A percentile compares a stretch with the other conserved stretches of the same genome.
phyloP scores from a whole-genome alignment of 2,113 vertebrate genomes.

The Aleadryas rufinucha region DNA sequence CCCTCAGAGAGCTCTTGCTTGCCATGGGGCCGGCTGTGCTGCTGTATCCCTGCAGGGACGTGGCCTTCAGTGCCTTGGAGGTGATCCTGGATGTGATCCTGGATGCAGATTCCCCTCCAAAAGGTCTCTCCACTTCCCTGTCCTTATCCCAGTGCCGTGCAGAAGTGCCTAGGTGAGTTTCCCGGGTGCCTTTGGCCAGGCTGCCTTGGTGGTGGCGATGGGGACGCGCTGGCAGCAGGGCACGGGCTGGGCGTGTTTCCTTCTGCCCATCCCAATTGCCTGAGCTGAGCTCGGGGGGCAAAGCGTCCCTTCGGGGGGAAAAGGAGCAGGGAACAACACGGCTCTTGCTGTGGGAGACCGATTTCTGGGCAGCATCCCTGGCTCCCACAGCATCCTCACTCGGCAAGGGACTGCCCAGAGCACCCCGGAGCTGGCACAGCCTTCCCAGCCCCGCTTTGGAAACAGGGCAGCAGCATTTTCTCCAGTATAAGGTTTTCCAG shows the following conservation, averaged over 20 bases:
- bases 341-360: accelerated
- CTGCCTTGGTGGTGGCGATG: accelerated
- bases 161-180: background rate
- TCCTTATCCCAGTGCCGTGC: background rate
- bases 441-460: accelerated
- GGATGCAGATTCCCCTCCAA: background rate
- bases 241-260: background rate
- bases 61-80: accelerated
- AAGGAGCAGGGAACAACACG: background rate
- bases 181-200: background rate
- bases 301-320: accelerated
- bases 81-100: background rate
- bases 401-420: accelerated
- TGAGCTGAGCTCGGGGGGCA: accelerated
- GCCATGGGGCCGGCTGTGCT: accelerated
- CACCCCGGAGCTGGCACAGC: background rate
- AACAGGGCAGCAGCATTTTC: accelerated
- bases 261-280: background rate
- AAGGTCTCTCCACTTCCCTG: too few species aligned
- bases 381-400: background rate
- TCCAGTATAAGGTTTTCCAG: accelerated
- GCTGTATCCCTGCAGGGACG: background rate
- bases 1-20: background rate
- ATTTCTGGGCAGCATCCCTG: background rate
- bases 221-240: accelerated